A percentile compares a stretch with the other conserved stretches of the same genome.
These are phyloP conservation scores for Pseudochirops corinnae DNA, from an alignment of 2,797 vertebrate species.

Conservation along the genomic window DNA sequence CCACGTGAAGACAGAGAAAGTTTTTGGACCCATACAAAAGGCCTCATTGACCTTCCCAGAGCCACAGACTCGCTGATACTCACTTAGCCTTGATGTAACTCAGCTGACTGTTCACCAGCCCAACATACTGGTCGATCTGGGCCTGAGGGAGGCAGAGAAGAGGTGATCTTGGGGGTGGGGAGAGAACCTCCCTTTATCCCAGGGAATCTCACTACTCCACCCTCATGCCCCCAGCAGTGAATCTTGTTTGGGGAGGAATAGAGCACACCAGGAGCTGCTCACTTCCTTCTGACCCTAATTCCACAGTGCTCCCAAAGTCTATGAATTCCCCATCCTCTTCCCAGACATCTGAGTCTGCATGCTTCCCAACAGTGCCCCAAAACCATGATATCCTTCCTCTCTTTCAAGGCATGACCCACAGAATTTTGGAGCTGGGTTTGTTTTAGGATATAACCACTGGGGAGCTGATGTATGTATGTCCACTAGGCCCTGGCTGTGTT, in stretches of 20 bases:
- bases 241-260: not conserved
- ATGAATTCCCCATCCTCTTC: not conserved
- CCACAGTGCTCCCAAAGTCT: not conserved
- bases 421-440: not conserved
- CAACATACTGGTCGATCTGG: slow-evolving; percentile 88
- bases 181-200: not conserved
- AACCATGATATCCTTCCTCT: not conserved
- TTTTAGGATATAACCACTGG: not conserved
- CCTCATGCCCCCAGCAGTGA: not conserved
- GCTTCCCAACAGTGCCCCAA: not conserved
- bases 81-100: slow-evolving; percentile 92
- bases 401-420: not conserved
- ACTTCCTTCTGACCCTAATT: not conserved
- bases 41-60: not conserved
- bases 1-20: not conserved
- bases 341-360: not conserved
- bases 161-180: not conserved
- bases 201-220: not conserved
- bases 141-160: slow-evolving; percentile 83
- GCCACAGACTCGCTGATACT: slow-evolving; percentile 73
- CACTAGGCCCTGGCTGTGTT: not conserved
- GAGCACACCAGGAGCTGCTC: not conserved
- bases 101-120: slow-evolving; percentile 86
- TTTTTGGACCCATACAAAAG: not conserved
- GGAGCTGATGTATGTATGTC: not conserved